These are phyloP conservation scores for Rana temporaria DNA, from an alignment of 2,113 vertebrate genomes.

Conservation along the genomic window DNA sequence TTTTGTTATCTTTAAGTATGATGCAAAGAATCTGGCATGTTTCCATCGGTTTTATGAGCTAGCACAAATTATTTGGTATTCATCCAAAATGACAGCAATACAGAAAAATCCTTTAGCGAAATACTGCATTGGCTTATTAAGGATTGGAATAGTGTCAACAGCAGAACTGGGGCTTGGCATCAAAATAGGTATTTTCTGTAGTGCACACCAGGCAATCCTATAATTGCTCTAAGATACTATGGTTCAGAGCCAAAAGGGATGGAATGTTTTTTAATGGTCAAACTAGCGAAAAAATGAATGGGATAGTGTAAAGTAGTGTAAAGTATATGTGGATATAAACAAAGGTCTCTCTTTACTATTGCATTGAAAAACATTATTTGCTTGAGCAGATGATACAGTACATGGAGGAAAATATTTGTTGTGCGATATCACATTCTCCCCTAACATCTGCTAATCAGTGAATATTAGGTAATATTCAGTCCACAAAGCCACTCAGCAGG, in stretches of 20 bases:
- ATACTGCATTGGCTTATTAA: conserved; percentile 17
- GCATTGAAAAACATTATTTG: not conserved
- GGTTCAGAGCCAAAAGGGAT: conserved; percentile 14
- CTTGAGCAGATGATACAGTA: not conserved
- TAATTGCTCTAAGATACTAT: conserved; percentile 33
- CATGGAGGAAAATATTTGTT: too few relatives aligned
- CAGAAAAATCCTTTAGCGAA: not conserved
- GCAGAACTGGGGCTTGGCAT: not conserved
- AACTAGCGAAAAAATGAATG: not conserved
- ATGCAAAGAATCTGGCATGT: too few relatives aligned
- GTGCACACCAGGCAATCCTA: not conserved
- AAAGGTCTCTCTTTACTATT: not conserved
- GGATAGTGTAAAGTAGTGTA: not conserved
- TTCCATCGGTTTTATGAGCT: not conserved
- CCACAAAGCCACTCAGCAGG: too few relatives aligned
- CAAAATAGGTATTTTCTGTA: conserved; percentile 10
- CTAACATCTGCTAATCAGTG: too few relatives aligned
- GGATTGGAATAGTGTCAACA: conserved; percentile 24
- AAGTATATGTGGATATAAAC: not conserved
- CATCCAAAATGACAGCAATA: not conserved
- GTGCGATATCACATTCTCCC: too few relatives aligned
- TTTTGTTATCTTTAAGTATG: too few relatives aligned
- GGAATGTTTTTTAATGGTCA: conserved; percentile 7
- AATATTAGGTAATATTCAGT: too few relatives aligned
- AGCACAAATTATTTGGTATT: not conserved